Evolutionary conservation across 2,113 vertebrate genomes (phyloP).

Genomic region (Nothobranchius kuhntae): DNA sequence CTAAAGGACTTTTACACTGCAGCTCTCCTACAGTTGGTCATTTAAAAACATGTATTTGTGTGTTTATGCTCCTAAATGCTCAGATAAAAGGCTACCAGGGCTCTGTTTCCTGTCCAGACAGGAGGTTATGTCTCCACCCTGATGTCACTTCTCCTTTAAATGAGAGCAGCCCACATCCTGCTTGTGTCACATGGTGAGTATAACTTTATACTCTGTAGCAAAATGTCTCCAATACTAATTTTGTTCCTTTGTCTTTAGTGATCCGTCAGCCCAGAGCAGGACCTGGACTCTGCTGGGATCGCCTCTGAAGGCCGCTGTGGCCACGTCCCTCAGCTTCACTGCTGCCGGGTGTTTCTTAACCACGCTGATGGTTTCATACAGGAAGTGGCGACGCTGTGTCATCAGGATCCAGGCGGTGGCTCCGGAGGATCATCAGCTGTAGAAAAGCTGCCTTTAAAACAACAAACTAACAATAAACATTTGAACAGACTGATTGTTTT

Average conservation of each 20-base stretch:
- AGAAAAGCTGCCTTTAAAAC: background rate
- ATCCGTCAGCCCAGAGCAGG: slow-evolving; percentile 2
- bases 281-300: slow-evolving; percentile 3
- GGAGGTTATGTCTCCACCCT: slow-evolving; percentile 71
- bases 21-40: too few species aligned
- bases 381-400: slow-evolving; percentile 32
- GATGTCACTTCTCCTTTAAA: slow-evolving; percentile 40
- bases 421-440: slow-evolving; percentile 17
- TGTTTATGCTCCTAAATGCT: background rate
- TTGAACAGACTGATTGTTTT: background rate
- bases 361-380: slow-evolving; percentile 27
- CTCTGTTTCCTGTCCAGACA: slow-evolving; percentile 77
- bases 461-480: background rate
- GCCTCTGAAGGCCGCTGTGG: background rate
- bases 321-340: slow-evolving; percentile 26
- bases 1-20: background rate
- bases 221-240: background rate
- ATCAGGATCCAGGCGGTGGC: slow-evolving; percentile 48
- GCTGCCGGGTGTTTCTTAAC: slow-evolving; percentile 45
- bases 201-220: rapidly evolving
- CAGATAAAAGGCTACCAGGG: slow-evolving; percentile 80
- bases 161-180: slow-evolving; percentile 13
- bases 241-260: slow-evolving; percentile 29
- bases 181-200: slow-evolving; percentile 51
- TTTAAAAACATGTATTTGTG: too few species aligned